phyloP scores from a whole-genome alignment of 2,113 vertebrate species.

The Lampris incognitus region DNA sequence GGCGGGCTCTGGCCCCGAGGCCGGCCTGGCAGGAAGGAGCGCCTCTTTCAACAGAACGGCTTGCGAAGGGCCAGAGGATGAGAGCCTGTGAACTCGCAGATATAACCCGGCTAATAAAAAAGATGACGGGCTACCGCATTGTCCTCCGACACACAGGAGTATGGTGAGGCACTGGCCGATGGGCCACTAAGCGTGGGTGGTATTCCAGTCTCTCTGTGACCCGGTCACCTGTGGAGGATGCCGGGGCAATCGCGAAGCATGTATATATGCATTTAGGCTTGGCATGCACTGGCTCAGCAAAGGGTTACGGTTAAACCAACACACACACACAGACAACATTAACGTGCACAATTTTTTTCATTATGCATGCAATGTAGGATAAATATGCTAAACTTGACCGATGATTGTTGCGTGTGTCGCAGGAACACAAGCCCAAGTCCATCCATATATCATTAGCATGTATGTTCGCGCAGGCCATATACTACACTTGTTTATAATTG shows the following conservation, averaged over 20 bases:
- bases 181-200: constrained; percentile 57
- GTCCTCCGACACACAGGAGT: constrained; percentile 70
- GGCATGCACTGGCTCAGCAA: constrained; percentile 6
- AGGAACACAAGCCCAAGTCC: constrained; percentile 5
- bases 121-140: constrained; percentile 53
- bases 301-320: constrained; percentile 26
- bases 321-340: constrained; percentile 8
- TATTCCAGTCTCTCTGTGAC: constrained; percentile 51
- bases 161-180: constrained; percentile 41
- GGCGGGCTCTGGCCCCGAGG: constrained; percentile 59
- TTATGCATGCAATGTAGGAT: constrained; percentile 12
- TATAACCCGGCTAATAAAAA: constrained; percentile 64
- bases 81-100: constrained; percentile 69
- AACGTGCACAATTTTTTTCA: not conserved
- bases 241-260: constrained; percentile 52
- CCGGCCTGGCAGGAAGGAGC: constrained; percentile 54
- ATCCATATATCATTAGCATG: constrained; percentile 24
- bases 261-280: constrained; percentile 34
- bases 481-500: constrained; percentile 60
- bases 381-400: constrained; percentile 37
- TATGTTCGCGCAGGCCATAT: constrained; percentile 24
- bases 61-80: constrained; percentile 68
- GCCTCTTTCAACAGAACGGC: constrained; percentile 69
- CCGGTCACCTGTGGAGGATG: constrained; percentile 69
- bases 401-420: constrained; percentile 22